Conservation (phyloP, 2,113 vertebrate genomes). For the Oreochromis aureus region DNA sequence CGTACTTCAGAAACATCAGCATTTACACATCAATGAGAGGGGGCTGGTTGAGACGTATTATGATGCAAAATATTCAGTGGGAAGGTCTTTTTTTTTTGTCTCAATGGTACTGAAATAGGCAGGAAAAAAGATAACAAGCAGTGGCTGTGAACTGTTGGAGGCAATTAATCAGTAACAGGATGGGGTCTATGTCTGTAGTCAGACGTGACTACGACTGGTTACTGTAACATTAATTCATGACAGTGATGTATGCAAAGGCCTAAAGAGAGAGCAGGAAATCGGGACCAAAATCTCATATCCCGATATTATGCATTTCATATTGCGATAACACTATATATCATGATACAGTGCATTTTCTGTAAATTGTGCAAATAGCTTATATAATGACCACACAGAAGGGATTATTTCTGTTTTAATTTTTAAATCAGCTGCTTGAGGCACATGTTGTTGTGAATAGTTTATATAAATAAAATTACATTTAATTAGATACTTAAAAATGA, state of each 20-base stretch:
- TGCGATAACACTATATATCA: not conserved
- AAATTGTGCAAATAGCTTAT: not conserved
- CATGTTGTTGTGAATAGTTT: not conserved
- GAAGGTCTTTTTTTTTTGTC: conserved; percentile 13
- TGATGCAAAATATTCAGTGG: conserved; percentile 39
- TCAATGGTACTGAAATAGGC: not conserved
- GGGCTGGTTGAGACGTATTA: not conserved
- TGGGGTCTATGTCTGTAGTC: not conserved
- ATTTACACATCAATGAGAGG: conserved; percentile 64
- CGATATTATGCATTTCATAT: not conserved
- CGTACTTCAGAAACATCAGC: conserved; percentile 4
- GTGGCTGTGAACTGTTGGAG: not conserved
- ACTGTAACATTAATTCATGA: not conserved
- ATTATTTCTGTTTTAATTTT: not conserved
- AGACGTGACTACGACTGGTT: not conserved
- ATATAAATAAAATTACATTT: not conserved
- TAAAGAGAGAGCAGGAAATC: not conserved
- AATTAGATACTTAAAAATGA: not conserved
- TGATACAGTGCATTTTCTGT: not conserved
- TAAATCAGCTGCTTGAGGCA: not conserved
- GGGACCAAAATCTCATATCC: rapidly evolving
- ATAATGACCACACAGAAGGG: not conserved
- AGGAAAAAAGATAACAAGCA: not conserved
- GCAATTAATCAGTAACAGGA: not conserved
- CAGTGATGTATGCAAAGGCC: not conserved